Base-by-base conservation (phyloP, 2,888 invertebrate species). In the Drosophila barbarae region DNA sequence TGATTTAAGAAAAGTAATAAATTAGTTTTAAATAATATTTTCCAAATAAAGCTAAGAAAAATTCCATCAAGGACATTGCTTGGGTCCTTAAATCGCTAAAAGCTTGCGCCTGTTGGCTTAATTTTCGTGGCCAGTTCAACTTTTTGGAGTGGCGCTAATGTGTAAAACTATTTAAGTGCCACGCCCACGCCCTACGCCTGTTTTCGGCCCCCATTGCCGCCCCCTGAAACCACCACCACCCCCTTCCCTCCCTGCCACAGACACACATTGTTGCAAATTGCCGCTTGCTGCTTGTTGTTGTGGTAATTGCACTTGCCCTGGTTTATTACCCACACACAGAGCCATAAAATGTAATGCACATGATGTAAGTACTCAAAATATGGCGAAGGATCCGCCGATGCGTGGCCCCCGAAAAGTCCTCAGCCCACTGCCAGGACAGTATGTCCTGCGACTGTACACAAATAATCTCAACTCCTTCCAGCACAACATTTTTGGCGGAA, bases 261-360 rank as follows among this genome's bases (percentile, higher is more conserved):
- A 55, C 49, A 84, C 84, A 76, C 84, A 76, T 51, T 81, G 84
- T 80, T 80, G 84, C 84, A 76, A 53, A 63, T 72, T 77, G 72
- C 57, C 57, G 63, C 64, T 26, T 69, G 74, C 64, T 46, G 35
- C 49, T 44, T 57, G 47, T 55, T 55, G 41, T 60, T 70, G 39
- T 51, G 73, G 81, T 84, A 84, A 84, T 80, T 84, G 84, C 79
- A 84, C 73, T 81, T 67, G 60, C 67, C 61, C 55, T 84, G 80
- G 72, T 81, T 81, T 81, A 81, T 81, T 79, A 71, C 71, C 82
- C 72, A 50, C 74, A 71, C 65, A 76, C 53, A 44, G 44, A 18
- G 73, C 68, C 80, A 72, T 81, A 73, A 81, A 81, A 82, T 68
- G 64, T 79, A 72, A 81, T 76, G 72, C 63, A 71, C 78, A 78